phyloP scores from a whole-genome alignment of 2,113 vertebrate genomes.

The Mungos mungo region DNA sequence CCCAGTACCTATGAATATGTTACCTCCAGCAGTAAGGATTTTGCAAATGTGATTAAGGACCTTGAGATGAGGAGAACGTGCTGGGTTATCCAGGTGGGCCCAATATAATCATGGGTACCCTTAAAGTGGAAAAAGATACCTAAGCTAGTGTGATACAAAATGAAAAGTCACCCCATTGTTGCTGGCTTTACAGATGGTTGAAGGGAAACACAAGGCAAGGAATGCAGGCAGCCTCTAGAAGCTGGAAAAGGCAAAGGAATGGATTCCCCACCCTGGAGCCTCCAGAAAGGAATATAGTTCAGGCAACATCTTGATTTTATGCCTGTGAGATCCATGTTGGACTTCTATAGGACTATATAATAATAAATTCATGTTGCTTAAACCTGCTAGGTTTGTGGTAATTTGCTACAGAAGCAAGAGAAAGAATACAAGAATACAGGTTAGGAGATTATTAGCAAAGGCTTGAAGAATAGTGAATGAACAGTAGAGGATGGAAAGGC shows the following conservation, averaged over 20 bases:
- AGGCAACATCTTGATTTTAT: conserved; percentile 23
- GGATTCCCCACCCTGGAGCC: neutral
- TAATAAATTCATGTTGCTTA: conserved; percentile 14
- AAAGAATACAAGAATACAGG: neutral
- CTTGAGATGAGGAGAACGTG: neutral
- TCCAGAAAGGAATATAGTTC: conserved; percentile 9
- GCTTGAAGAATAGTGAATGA: neutral
- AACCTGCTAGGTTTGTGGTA: neutral
- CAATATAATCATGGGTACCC: neutral
- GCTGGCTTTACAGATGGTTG: neutral
- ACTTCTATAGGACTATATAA: neutral
- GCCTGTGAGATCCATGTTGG: neutral
- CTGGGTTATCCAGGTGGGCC: neutral
- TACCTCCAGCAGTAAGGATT: neutral
- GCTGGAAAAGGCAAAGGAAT: neutral
- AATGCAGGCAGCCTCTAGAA: neutral
- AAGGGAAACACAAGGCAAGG: neutral
- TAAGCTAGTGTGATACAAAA: neutral
- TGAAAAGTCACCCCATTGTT: neutral
- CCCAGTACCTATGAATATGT: neutral
- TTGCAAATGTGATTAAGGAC: neutral
- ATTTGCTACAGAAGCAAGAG: neutral
- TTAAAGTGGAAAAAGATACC: neutral
- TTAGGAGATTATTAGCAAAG: neutral
- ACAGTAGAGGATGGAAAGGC: neutral